Evolutionary conservation across 2,888 invertebrate species (phyloP), one percentile per base, ranked within the genome.

Genomic region (Melanargia galathea): DNA sequence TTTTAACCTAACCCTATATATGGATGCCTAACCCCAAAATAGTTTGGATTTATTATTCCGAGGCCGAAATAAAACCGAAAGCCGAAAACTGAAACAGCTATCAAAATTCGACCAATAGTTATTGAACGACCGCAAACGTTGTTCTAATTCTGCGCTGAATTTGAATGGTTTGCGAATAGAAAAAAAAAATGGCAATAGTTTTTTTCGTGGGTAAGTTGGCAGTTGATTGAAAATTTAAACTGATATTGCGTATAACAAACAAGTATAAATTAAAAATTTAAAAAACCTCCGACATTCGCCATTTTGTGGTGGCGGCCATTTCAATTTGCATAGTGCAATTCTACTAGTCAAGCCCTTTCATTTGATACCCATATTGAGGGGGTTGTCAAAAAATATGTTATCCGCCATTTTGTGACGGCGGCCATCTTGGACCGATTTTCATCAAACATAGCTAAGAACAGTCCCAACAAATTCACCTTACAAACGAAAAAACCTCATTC

Each of bases 81-180:
- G 1, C 20, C 20, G 35, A 52, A 45, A 49, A 26, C n/a, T 16
- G 49, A 52, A 52, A 52, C 52, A 52, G 52, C 22, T 52, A 57
- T 60, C 55, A 61, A 61, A 58, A 52, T 48, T 46, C 54, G 60
- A 22, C 45, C 55, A 51, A 49, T 55, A 58, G 45, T 61, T 55
- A 58, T 59, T 58, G 51, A 20, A 51, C 40, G 38, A 59, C 61
- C 62, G 38, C 43, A 58, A 64, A 59, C 61, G 61, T 58, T 54
- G 38, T 61, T 66, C 58, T 59, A 62, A 64, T 64, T 63, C 51
- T 33, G 55, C 13, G 10, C 46, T 20, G 33, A 59, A 59, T 48
- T 48, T 33, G 26, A 51, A 51, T 26, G 51, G 51, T 33, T 33
- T 33, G 3, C 26, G 51, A 33, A 51, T 51, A 16, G 51, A 5